Evolutionary conservation across 1,140 invertebrate genomes (phyloP), one percentile per base, ranked within the genome.

Genomic region (Drosophila sproati): DNA sequence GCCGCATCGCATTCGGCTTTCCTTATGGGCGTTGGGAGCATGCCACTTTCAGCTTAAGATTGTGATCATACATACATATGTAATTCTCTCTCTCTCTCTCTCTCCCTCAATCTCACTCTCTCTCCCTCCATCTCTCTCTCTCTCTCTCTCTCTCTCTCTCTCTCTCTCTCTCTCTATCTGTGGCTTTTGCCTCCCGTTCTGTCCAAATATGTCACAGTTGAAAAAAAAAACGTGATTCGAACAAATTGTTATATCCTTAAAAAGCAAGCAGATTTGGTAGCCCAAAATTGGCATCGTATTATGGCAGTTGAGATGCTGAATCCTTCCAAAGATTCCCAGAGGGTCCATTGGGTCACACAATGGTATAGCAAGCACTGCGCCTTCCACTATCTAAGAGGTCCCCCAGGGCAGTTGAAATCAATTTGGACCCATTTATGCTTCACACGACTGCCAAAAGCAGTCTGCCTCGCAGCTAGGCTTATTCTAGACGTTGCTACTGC

Each of bases 231-330:
- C 82, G 75, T 78, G 82, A 82, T 69, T 59, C 45, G 55, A 82
- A 78, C 79, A 88, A 86, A 86, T 88, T 86, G 79, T 77, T 73
- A 59, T 62, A 67, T 74, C 83, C 83, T 73, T 73, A 82, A 88
- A 79, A 73, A 88, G 68, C 56, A 78, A 74, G 4, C 32, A 32
- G 32, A 60, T 47, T 48, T 28, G 56, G 39, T 34, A 47, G n/a
- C 4, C 56, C n/a, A 20, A 45, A 47, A 12, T 35, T 45, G 71
- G 59, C 63, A 67, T 69, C 48, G 73, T 80, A 70, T 75, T 80
- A 80, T 71, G 77, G 67, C 69, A 82, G 56, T 60, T 47, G 37
- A 45, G 47, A 3, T 8, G 20, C 52, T 59, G 32, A 29, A 37
- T 52, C 39, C 59, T 47, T 55, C 39, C 10, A 20, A 37, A 63